phyloP scores from a whole-genome alignment of 2,113 vertebrate species.

The Hepsetus odoe region DNA sequence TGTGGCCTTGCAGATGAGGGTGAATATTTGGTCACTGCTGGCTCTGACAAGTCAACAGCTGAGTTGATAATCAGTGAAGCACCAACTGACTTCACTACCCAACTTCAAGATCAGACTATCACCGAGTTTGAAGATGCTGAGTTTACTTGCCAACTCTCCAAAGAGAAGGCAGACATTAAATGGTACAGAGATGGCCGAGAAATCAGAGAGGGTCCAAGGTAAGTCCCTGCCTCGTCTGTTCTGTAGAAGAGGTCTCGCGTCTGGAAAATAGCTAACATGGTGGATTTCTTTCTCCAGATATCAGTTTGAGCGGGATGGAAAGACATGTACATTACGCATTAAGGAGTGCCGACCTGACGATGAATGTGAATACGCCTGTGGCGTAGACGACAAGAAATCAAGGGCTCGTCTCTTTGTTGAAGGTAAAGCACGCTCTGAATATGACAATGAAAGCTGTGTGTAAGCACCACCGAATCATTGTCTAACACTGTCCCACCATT shows the following conservation, averaged over 20 bases:
- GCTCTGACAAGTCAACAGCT: slow-evolving; percentile 87
- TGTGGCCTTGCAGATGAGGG: slow-evolving; percentile 93
- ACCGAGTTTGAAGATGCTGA: slow-evolving; percentile 94
- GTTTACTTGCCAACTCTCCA: slow-evolving; percentile 91
- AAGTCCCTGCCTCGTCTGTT: slow-evolving; percentile 44
- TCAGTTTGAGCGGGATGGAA: slow-evolving; percentile 90
- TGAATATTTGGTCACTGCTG: slow-evolving; percentile 90
- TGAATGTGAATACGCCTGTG: slow-evolving; percentile 97
- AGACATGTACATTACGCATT: slow-evolving; percentile 84
- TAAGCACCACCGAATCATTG: not conserved
- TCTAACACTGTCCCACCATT: slow-evolving; percentile 6
- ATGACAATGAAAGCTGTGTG: not conserved
- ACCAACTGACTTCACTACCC: slow-evolving; percentile 87
- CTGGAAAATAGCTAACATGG: slow-evolving; percentile 14
- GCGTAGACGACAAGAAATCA: slow-evolving; percentile 90
- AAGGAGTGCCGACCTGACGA: slow-evolving; percentile 95
- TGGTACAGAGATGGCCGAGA: slow-evolving; percentile 97
- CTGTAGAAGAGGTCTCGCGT: not conserved
- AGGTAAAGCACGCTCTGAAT: slow-evolving; percentile 71
- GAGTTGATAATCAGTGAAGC: slow-evolving; percentile 97
- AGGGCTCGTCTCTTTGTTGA: slow-evolving; percentile 96
- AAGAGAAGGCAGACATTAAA: slow-evolving; percentile 93
- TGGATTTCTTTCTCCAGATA: slow-evolving; percentile 77
- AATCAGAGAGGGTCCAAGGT: slow-evolving; percentile 95
- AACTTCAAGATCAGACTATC: slow-evolving; percentile 93